Conservation (phyloP, 2,797 vertebrate species). For the Mareca strepera region DNA sequence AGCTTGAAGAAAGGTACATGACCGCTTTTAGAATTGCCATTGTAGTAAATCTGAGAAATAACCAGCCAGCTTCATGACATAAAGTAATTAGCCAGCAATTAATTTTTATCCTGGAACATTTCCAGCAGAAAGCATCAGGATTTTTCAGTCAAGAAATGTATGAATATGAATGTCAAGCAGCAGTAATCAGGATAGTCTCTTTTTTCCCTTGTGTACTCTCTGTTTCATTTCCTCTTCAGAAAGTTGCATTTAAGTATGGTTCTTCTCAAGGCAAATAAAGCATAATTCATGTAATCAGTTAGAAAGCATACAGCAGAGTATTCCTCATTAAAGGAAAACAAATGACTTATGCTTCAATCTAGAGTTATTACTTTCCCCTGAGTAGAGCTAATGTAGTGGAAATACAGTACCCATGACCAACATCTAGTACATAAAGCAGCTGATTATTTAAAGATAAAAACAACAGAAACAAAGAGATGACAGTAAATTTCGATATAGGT, state of each 20-base stretch:
- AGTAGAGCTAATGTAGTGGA: constrained; percentile 20
- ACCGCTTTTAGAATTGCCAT: background rate
- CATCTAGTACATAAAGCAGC: constrained; percentile 3
- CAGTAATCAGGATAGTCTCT: background rate
- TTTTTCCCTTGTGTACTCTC: background rate
- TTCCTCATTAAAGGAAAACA: constrained; percentile 16
- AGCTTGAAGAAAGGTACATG: background rate
- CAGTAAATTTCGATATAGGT: background rate
- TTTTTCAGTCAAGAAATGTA: background rate
- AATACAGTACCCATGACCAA: background rate
- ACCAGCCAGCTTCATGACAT: background rate
- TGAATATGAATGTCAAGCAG: constrained; percentile 15
- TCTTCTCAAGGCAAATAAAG: constrained; percentile 49
- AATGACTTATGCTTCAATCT: constrained; percentile 8
- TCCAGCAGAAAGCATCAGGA: background rate
- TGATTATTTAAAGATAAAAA: constrained; percentile 20
- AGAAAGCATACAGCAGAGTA: background rate
- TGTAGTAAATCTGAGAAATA: background rate
- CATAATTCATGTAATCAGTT: constrained; percentile 42
- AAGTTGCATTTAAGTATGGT: constrained; percentile 27
- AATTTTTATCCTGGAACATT: constrained; percentile 6
- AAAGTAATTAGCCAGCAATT: constrained; percentile 31
- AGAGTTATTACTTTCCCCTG: constrained; percentile 9
- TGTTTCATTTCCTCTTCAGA: constrained; percentile 22
- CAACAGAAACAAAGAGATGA: background rate